Evolutionary conservation across 2,888 invertebrate species (phyloP), one percentile per base, ranked within the genome.

Genomic region (Pterostichus niger): DNA sequence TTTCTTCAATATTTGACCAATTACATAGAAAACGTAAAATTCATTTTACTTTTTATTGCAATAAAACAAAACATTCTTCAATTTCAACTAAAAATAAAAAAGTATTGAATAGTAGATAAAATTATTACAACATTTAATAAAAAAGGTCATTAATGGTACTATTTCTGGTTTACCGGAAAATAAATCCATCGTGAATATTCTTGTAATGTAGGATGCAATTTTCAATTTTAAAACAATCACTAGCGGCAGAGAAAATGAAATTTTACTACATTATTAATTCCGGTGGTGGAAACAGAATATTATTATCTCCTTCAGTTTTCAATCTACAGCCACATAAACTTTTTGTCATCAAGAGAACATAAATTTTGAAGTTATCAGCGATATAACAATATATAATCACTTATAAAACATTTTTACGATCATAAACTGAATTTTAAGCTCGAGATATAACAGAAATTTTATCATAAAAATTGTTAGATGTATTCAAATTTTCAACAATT

Each of bases 321-420:
- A 71, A 71, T 71, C 44, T 71, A 71, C 68, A 71, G 13, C 68
- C 68, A 44, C 68, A 71, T 71, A 71, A 71, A 71, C 44, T 71
- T 71, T 71, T 71, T 71, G 68, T 71, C 68, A 71, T 44, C 68
- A 71, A 71, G 68, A 71, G 44, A 40, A 44, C 68, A 17, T 71
- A 71, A 71, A 71, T 71, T 71, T 71, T 71, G 17, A 71, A 44
- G 40, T 71, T 71, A 44, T 71, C 68, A 71, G 68, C 68, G 68
- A 71, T 71, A 71, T 15, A 15, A 71, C 68, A 44, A 71, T 71
- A 71, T 17, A 71, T 71, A 71, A 71, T 71, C 68, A 71, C 44
- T 71, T 71, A 71, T 71, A 71, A 71, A 71, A 71, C 44, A 71
- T 71, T 71, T 71, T 71, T 71, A 71, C 68, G 68, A 71, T 71